phyloP scores from a whole-genome alignment of 1,140 invertebrate species.

The Bradynema listronoti region DNA sequence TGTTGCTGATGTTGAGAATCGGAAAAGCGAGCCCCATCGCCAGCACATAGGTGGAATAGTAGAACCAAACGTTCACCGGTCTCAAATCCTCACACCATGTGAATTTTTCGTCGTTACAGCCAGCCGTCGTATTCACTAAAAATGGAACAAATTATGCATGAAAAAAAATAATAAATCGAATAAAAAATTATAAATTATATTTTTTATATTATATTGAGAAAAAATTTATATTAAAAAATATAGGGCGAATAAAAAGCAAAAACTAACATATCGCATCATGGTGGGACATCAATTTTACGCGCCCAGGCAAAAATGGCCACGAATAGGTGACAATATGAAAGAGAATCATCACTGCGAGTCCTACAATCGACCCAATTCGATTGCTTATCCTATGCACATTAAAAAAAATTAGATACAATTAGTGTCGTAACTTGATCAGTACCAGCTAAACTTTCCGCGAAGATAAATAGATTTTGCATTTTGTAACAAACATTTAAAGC shows the following conservation, averaged over 20 bases:
- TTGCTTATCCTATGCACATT: slow-evolving; percentile 28
- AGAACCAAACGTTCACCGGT: slow-evolving; percentile 22
- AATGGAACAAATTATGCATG: too few relatives aligned
- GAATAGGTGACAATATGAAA: slow-evolving; percentile 36
- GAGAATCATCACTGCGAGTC: slow-evolving; percentile 18
- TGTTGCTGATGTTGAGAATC: slow-evolving; percentile 36
- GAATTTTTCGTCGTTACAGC: slow-evolving; percentile 26
- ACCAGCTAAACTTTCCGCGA: too few relatives aligned
- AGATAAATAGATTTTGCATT: too few relatives aligned
- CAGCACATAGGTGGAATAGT: slow-evolving; percentile 27
- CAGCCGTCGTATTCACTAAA: slow-evolving; percentile 31
- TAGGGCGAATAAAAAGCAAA: too few relatives aligned
- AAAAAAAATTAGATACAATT: too few relatives aligned
- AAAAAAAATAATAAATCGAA: too few relatives aligned
- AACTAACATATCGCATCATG: not conserved
- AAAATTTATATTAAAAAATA: too few relatives aligned
- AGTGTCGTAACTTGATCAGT: too few relatives aligned
- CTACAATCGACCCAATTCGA: slow-evolving; percentile 21
- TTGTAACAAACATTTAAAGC: too few relatives aligned
- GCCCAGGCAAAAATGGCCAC: slow-evolving; percentile 24
- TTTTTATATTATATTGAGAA: too few relatives aligned
- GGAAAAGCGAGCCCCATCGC: slow-evolving; percentile 39
- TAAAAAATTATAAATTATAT: too few relatives aligned
- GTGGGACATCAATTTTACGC: slow-evolving; percentile 13
- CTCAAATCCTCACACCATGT: slow-evolving; percentile 11